Base-by-base conservation (phyloP, 2,888 invertebrate species). In the Heterodera filipjevi region DNA sequence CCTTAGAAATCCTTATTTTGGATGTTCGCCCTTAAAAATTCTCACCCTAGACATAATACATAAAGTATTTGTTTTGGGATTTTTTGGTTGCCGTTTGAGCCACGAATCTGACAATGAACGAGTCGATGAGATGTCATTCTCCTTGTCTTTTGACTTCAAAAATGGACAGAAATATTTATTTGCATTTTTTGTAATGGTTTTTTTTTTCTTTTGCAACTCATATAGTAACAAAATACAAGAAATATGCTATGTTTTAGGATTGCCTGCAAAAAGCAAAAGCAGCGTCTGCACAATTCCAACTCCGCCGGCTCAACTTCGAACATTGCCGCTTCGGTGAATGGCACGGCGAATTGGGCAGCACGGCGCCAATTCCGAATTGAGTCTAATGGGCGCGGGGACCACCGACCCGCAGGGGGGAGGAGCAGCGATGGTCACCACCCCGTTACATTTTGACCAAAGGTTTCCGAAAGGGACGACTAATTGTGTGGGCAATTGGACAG, bases 191-290 rank as follows among this genome's bases (percentile, higher is more conserved):
- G n/a, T n/a, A n/a, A n/a, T n/a, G n/a, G n/a, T n/a, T n/a, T n/a
- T n/a, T n/a, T n/a, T n/a, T n/a, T n/a, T n/a, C n/a, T n/a, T n/a
- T n/a, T n/a, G n/a, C n/a, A n/a, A n/a, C n/a, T n/a, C n/a, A n/a
- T n/a, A n/a, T n/a, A n/a, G n/a, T n/a, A n/a, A n/a, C n/a, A n/a
- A n/a, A n/a, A n/a, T n/a, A n/a, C n/a, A n/a, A n/a, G 3, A 3
- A 39, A 2, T 64, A 2, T 2, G 33, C 16, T 39, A 32, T 3
- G 6, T 64, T 66, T 66, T 66, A 75, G 75, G 75, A 85, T 85
- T 49, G 84, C 86, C 35, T 85, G 81, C 70, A 84, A 84, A 72
- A 84, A 84, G 39, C 81, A 85, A 66, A 84, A 84, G 64, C 84
- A 80, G 71, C 77, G 71, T 27, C 32, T 82, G 59, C 77, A 80